Base-by-base conservation (phyloP, 2,113 vertebrate genomes). In the Pangasianodon hypophthalmus region DNA sequence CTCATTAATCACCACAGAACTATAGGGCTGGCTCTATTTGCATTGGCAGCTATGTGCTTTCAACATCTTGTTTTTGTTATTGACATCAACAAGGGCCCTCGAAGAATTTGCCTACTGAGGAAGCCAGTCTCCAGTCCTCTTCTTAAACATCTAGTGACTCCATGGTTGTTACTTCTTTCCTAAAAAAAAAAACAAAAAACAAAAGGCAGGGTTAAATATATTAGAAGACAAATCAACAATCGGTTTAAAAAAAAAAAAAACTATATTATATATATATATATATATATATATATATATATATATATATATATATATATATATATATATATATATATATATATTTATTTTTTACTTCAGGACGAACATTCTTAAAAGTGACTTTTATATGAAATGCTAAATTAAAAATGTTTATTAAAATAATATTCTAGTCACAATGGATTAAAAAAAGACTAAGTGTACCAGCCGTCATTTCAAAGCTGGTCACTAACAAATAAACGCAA, bases 81-180 rank as follows among this genome's bases (percentile, higher is more conserved):
- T 60, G n/a, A 87, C 81, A 46, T 19, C 56, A 82, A 46, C n/a
- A 46, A 64, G 82, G 71, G 77, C 56, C 37, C 14, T 73, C 32
- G 0, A n/a, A 24, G 50, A 37, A 44, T 19, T 83, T 21, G 32
- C 4, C 87, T 82, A 48, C 32, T 69, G 32, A 73, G 24, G 79
- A 84, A 29, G 60, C 50, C 32, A 44, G 11, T 69, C 80, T 24
- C 58, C 37, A 16, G 80, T 90, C 92, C 18, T 88, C 88, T 19
- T 54, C 81, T 8, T 64, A 46, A 84, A 29, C 69, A 77, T 44
- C 44, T 11, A 81, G 58, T 29, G 44, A 48, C 77, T 82, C n/a
- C 62, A 81, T 18, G 13, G 71, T 82, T 81, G 9, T 92, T 77
- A 96, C 82, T 96, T 96, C 91, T 95, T 96, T 92, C 95, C 95